Evolutionary conservation across 2,113 vertebrate species (phyloP).

Genomic region (Pipa parva): DNA sequence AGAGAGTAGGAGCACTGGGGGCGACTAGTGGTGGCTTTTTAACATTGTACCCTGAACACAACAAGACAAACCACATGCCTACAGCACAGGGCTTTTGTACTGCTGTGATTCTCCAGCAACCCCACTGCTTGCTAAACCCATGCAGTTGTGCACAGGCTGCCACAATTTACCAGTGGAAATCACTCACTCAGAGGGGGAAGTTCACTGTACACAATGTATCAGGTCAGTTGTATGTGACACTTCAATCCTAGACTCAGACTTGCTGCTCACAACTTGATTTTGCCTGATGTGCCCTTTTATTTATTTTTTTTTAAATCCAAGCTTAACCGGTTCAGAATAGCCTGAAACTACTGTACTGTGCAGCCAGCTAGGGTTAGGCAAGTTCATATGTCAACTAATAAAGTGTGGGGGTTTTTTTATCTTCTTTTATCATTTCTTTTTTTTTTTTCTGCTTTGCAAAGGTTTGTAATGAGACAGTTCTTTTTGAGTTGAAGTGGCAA

Average conservation of each 20-base stretch:
- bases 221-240: not conserved
- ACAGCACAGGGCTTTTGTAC: conserved; percentile 51
- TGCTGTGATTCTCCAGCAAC: conserved; percentile 1
- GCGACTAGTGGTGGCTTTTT: conserved; percentile 98
- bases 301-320: not conserved
- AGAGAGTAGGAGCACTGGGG: conserved; percentile 98
- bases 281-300: too few species aligned
- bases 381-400: too few species aligned
- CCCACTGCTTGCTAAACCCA: not conserved
- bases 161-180: not conserved
- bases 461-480: too few species aligned
- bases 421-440: too few species aligned
- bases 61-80: conserved; percentile 63
- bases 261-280: not conserved
- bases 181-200: not conserved
- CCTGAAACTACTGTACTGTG: too few species aligned
- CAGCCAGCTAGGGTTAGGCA: too few species aligned
- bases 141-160: not conserved
- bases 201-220: not conserved
- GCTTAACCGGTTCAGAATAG: too few species aligned
- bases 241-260: not conserved
- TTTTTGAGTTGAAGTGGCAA: too few species aligned
- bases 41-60: conserved; percentile 85
- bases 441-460: too few species aligned
- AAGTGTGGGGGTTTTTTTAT: too few species aligned